Evolutionary conservation across 2,113 vertebrate genomes (phyloP).

Genomic region (Tachuris rubrigastra): DNA sequence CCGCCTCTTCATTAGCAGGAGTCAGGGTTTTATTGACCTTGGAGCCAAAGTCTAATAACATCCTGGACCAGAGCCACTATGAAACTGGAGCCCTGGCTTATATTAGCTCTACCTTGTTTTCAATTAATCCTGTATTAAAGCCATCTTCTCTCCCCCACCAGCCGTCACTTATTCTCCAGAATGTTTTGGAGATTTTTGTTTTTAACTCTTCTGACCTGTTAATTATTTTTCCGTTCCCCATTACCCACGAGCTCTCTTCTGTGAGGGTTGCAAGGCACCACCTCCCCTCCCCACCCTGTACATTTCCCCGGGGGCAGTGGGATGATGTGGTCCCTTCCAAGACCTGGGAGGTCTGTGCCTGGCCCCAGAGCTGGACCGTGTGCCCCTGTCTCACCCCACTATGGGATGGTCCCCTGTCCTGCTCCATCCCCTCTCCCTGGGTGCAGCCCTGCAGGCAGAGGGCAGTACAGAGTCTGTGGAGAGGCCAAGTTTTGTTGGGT

Average conservation of each 20-base stretch:
- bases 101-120: slow-evolving; percentile 45
- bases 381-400: not conserved
- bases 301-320: not conserved
- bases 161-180: not conserved
- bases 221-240: not conserved
- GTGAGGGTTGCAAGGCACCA: not conserved
- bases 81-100: slow-evolving; percentile 33
- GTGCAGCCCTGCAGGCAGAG: not conserved
- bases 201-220: not conserved
- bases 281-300: not conserved
- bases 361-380: not conserved
- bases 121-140: not conserved
- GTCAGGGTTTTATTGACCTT: not conserved
- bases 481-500: not conserved
- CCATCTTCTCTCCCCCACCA: not conserved
- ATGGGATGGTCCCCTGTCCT: not conserved
- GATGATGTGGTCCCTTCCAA: not conserved
- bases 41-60: not conserved
- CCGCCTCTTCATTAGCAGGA: not conserved
- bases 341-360: not conserved
- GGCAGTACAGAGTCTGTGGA: not conserved
- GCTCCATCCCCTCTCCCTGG: not conserved
- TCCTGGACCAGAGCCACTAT: slow-evolving; percentile 23
- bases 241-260: not conserved
- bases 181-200: not conserved